phyloP scores from a whole-genome alignment of 2,797 vertebrate genomes.

The Acipenser ruthenus region DNA sequence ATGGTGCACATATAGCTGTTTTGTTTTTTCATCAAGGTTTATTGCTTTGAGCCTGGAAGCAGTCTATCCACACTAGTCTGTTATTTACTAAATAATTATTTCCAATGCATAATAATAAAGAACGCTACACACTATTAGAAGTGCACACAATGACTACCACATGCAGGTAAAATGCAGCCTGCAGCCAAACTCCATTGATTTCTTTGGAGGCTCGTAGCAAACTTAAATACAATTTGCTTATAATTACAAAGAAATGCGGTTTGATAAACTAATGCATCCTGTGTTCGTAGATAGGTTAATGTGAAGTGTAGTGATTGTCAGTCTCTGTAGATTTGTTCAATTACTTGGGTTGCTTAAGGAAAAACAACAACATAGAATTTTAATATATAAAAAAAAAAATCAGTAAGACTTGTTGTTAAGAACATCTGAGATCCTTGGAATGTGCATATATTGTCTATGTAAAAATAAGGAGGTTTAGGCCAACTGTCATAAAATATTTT shows the following conservation, averaged over 20 bases:
- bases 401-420: conserved; percentile 17
- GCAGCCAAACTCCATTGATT: conserved; percentile 49
- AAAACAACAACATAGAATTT: conserved; percentile 34
- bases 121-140: conserved; percentile 42
- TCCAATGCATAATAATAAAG: conserved; percentile 27
- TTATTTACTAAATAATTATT: conserved; percentile 35
- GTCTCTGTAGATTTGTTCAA: conserved; percentile 61
- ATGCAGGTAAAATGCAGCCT: conserved; percentile 53
- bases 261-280: conserved; percentile 49
- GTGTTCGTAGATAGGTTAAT: conserved; percentile 46
- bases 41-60: conserved; percentile 12
- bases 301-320: conserved; percentile 47
- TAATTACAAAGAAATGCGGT: conserved; percentile 61
- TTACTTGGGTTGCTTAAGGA: conserved; percentile 61
- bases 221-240: conserved; percentile 50
- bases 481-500: too few relatives aligned
- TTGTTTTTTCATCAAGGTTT: conserved; percentile 20
- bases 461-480: too few relatives aligned
- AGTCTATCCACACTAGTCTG: conserved; percentile 18
- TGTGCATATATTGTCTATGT: conserved; percentile 19
- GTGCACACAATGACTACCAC: conserved; percentile 45
- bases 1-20: conserved; percentile 20
- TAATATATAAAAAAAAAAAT: conserved; percentile 23
- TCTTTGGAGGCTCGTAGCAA: conserved; percentile 39
- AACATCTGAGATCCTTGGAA: conserved; percentile 30